A percentile compares a stretch with the other conserved stretches of the same genome.
Conservation (phyloP, 53 echinoderm and acorn worm genomes). For the Glandiceps talaboti region DNA sequence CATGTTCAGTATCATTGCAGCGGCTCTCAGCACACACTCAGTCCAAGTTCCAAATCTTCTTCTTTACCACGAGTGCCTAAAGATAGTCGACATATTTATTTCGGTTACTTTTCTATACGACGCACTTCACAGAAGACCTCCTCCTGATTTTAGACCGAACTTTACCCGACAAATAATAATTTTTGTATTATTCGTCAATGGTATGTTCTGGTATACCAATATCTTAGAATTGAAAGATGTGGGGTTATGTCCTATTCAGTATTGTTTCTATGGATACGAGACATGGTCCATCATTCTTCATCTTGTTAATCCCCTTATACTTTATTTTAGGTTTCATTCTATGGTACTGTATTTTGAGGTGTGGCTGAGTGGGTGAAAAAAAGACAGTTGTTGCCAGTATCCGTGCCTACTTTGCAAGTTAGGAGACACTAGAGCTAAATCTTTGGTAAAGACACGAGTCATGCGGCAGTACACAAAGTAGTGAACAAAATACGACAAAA, state of each 20-base stretch:
- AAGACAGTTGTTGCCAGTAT: not conserved
- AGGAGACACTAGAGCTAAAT: too few species aligned
- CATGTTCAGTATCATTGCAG: not conserved
- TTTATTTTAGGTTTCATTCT: slow-evolving; percentile 97
- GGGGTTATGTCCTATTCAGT: slow-evolving; percentile 79
- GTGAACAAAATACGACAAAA: too few species aligned
- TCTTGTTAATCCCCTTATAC: slow-evolving; percentile 70
- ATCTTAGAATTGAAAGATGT: slow-evolving; percentile 95
- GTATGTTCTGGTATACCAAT: slow-evolving; percentile 90
- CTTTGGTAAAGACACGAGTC: too few species aligned
- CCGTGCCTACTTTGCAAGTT: not conserved
- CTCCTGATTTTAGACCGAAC: slow-evolving; percentile 83
- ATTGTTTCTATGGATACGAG: slow-evolving; percentile 84
- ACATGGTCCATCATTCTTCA: slow-evolving; percentile 96
- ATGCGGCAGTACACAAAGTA: too few species aligned
- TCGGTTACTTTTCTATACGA: not conserved
- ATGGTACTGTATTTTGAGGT: slow-evolving; percentile 93
- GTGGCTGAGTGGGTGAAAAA: slow-evolving; percentile 21
- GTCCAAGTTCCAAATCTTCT: not conserved
- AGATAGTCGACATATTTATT: not conserved
- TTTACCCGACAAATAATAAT: slow-evolving; percentile 91
- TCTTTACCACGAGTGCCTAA: not conserved
- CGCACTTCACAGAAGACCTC: slow-evolving; percentile 71
- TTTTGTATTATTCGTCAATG: slow-evolving; percentile 78
- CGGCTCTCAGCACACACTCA: not conserved